Percentiles rank a stretch among this genome's conserved stretches.
These are phyloP conservation scores for Drosophila truncata DNA, from an alignment of 1,140 invertebrate genomes.

Conservation along the genomic window DNA sequence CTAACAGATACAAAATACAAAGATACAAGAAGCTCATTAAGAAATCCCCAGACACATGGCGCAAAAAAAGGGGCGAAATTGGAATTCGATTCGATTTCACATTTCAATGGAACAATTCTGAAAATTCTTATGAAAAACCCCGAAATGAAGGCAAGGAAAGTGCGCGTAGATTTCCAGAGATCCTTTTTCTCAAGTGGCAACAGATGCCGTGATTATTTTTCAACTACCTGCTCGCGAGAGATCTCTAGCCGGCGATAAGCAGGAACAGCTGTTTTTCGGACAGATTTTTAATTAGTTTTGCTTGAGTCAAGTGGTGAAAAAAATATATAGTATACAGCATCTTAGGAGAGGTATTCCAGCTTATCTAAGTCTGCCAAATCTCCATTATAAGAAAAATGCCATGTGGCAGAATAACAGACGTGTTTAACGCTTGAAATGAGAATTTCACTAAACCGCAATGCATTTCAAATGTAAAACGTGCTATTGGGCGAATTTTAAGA, in stretches of 20 bases:
- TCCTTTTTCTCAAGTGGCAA: constrained; percentile 52
- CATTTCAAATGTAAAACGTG: constrained; percentile 52
- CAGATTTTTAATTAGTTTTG: constrained; percentile 37
- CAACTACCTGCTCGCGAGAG: constrained; percentile 35
- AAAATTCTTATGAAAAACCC: constrained; percentile 40
- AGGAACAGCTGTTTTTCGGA: constrained; percentile 26
- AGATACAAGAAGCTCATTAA: constrained; percentile 26
- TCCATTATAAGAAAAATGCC: constrained; percentile 8
- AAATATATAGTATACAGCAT: background rate
- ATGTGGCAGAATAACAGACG: constrained; percentile 35
- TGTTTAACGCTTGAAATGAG: constrained; percentile 50
- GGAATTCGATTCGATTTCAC: constrained; percentile 26
- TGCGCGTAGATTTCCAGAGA: constrained; percentile 27
- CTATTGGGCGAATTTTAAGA: constrained; percentile 20
- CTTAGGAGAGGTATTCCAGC: constrained; percentile 3
- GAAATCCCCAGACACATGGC: constrained; percentile 34
- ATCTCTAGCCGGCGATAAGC: constrained; percentile 23
- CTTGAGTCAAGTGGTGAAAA: constrained; percentile 20
- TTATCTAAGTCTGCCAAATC: constrained; percentile 25
- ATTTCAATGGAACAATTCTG: constrained; percentile 29
- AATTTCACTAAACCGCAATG: constrained; percentile 34
- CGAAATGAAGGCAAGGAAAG: constrained; percentile 29
- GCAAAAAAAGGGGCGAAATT: constrained; percentile 11
- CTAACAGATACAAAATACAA: constrained; percentile 10
- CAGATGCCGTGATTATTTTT: constrained; percentile 29